phyloP scores from a whole-genome alignment of 2,888 invertebrate genomes.

The Nomada fabriciana region DNA sequence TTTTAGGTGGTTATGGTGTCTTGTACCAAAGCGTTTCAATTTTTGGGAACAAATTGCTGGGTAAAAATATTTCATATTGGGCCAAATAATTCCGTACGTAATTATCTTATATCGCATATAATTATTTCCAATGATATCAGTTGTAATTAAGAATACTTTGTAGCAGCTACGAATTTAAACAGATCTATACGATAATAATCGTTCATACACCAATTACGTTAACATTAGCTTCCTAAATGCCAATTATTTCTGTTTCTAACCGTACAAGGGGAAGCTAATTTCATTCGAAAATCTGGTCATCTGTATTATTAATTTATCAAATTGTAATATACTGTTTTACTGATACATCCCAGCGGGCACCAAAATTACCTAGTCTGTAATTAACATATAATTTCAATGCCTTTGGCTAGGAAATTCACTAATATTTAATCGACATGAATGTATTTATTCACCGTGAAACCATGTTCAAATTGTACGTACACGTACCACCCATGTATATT shows the following conservation, averaged over 20 bases:
- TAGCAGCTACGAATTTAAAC: too few relatives aligned
- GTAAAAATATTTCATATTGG: too few relatives aligned
- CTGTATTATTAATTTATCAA: neutral
- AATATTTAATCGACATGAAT: neutral
- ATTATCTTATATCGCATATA: too few relatives aligned
- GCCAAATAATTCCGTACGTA: too few relatives aligned
- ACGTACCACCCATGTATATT: too few relatives aligned
- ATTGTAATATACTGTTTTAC: neutral
- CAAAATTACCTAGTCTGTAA: neutral
- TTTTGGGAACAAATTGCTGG: too few relatives aligned
- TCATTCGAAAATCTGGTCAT: neutral
- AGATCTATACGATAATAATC: neutral
- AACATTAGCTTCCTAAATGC: neutral
- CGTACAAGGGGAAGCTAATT: neutral
- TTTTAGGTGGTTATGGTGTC: too few relatives aligned
- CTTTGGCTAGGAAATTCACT: neutral
- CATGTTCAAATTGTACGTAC: neutral
- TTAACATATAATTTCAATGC: neutral
- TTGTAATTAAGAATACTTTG: too few relatives aligned
- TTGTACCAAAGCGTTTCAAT: too few relatives aligned
- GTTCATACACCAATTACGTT: neutral
- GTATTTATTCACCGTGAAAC: neutral
- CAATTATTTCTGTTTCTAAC: neutral
- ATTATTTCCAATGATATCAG: too few relatives aligned
- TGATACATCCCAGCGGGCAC: neutral